These are phyloP conservation scores for Erebia palarica DNA, from an alignment of 2,888 invertebrate genomes.

Conservation along the genomic window DNA sequence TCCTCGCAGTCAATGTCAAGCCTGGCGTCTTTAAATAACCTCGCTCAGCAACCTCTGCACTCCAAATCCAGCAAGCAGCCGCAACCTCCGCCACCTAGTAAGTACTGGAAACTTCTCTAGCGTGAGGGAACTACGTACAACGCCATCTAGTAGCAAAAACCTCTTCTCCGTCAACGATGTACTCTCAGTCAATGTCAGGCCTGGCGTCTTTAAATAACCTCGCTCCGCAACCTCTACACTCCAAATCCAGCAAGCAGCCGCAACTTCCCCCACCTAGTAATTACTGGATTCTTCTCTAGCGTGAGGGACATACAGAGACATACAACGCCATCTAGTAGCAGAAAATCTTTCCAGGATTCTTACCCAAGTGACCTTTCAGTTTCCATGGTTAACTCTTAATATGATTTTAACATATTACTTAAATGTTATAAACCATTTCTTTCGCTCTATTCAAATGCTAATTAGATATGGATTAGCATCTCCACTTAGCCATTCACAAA, in stretches of 20 bases:
- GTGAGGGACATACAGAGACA: not conserved
- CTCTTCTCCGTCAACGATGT: not conserved
- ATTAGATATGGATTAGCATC: too few species aligned
- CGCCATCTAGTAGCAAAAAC: not conserved
- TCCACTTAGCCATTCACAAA: too few species aligned
- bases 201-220: slow-evolving; percentile 71
- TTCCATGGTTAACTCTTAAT: too few species aligned
- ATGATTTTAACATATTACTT: too few species aligned
- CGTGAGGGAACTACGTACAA: not conserved
- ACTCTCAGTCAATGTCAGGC: too few species aligned
- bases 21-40: slow-evolving; percentile 71
- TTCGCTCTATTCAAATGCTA: too few species aligned
- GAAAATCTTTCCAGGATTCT: not conserved
- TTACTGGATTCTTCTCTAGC: slow-evolving; percentile 38
- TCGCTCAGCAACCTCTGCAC: slow-evolving; percentile 69
- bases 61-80: slow-evolving; percentile 56
- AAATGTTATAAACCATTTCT: too few species aligned
- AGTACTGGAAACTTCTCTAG: slow-evolving; percentile 42
- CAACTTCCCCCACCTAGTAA: slow-evolving; percentile 57
- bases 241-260: slow-evolving; percentile 55
- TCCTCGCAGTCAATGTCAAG: slow-evolving; percentile 71
- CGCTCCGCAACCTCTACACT: slow-evolving; percentile 67
- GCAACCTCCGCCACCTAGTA: slow-evolving; percentile 55
- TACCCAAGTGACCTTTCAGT: too few species aligned
- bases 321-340: not conserved